Base-by-base conservation (phyloP, 1,140 invertebrate genomes). In the Platorchestia sp. region DNA sequence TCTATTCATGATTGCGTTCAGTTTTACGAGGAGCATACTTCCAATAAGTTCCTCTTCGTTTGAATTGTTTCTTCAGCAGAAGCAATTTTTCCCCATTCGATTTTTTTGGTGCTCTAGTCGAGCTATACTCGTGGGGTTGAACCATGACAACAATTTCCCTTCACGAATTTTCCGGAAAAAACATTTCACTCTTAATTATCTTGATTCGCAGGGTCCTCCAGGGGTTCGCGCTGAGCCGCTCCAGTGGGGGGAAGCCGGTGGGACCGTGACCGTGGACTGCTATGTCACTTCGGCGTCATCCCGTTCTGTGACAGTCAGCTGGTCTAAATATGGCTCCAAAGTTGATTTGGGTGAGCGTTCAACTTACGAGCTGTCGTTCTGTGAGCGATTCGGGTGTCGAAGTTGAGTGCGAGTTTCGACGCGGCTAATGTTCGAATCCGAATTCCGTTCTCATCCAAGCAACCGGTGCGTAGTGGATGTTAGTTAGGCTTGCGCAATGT, bases 221-320 rank as follows among this genome's bases (percentile, higher is more conserved):
- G 98, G 98, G 96, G 99, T 99, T 95, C 97, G 95, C 14, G 96
- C 98, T 42, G 99, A 99, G 96, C 98, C 98, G 96, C 97, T 98
- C 7, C 99, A 99, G 97, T 99, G 98, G 96, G 99, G 99, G 0
- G 97, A 98, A 0, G 97, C 98, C 96, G 98, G 98, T 0, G 98
- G 98, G 96, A 98, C 98, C 7, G 98, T 98, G 0, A 98, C 98
- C 97, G 98, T 99, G n/a, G 99, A 99, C 97, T 99, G 99, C 97
- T 97, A 98, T 51, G 98, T 98, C 7, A 98, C 98, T 96, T 98
- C 99, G 42, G 98, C 99, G 95, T 99, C 99, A 43, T 98, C 98
- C 96, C 98, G 99, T 41, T 96, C 96, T 22, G 95, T 96, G 43
- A 95, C 95, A 42, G 96, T 96, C 95, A 96, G 95, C 43, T 96